These are phyloP conservation scores for Bambusicola thoracicus DNA, from an alignment of 2,113 vertebrate species.

Conservation along the genomic window DNA sequence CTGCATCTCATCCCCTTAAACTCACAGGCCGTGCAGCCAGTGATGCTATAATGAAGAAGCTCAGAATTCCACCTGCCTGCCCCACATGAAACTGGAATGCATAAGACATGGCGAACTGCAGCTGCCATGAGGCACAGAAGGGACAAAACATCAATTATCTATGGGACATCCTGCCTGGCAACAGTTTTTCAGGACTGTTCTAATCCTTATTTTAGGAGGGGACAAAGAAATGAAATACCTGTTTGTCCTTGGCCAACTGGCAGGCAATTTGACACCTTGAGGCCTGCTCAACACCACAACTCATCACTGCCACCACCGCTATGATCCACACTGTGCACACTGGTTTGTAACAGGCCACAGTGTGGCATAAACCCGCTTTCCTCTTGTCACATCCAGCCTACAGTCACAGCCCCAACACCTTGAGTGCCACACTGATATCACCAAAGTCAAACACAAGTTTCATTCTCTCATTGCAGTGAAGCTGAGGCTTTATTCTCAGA, in stretches of 20 bases:
- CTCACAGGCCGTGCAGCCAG: background rate
- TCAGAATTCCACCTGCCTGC: background rate
- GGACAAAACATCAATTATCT: background rate
- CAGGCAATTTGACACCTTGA: background rate
- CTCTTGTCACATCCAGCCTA: background rate
- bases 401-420: background rate
- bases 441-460: background rate
- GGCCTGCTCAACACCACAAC: background rate
- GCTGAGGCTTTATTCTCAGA: background rate
- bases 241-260: background rate
- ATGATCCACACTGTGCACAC: accelerated
- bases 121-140: background rate
- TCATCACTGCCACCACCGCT: background rate
- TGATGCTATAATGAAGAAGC: background rate
- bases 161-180: background rate
- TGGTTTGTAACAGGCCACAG: background rate
- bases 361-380: background rate
- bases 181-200: background rate
- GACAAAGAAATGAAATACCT: background rate
- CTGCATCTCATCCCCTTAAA: background rate
- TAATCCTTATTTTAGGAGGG: background rate
- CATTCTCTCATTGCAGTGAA: background rate
- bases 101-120: background rate
- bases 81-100: background rate
- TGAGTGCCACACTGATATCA: background rate